These are phyloP conservation scores for Lanius collurio DNA, from an alignment of 2,113 vertebrate species.

Conservation along the genomic window DNA sequence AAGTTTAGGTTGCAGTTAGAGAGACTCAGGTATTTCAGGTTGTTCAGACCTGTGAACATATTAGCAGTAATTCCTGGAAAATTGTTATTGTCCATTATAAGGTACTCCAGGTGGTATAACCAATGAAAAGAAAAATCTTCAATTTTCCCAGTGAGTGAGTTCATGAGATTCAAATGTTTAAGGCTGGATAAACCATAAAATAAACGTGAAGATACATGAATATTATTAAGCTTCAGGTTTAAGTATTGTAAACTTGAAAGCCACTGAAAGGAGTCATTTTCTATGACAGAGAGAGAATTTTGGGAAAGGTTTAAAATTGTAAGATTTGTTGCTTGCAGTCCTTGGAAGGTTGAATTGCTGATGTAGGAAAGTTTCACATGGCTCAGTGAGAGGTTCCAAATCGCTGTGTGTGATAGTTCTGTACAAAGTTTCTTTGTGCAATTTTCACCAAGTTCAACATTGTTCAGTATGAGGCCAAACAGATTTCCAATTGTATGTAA, in stretches of 20 bases:
- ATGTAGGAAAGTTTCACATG: conserved; percentile 68
- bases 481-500: conserved; percentile 80
- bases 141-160: conserved; percentile 72
- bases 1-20: conserved; percentile 74
- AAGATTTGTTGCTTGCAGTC: conserved; percentile 80
- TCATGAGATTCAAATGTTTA: conserved; percentile 78
- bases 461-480: conserved; percentile 77
- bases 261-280: conserved; percentile 80
- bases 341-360: conserved; percentile 74
- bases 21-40: conserved; percentile 80
- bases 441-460: conserved; percentile 63
- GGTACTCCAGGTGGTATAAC: conserved; percentile 77
- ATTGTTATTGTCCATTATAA: conserved; percentile 79
- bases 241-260: conserved; percentile 78
- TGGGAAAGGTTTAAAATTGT: conserved; percentile 82
- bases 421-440: conserved; percentile 72
- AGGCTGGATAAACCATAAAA: conserved; percentile 84
- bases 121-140: conserved; percentile 86
- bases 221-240: conserved; percentile 77
- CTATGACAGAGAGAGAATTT: conserved; percentile 77
- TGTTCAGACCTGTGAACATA: conserved; percentile 84
- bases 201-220: conserved; percentile 73
- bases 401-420: conserved; percentile 78
- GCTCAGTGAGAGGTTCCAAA: conserved; percentile 80
- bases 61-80: conserved; percentile 69